Percentiles rank a stretch among this genome's conserved stretches.
These are phyloP conservation scores for Mixornis gularis DNA, from an alignment of 2,113 vertebrate species.

Conservation along the genomic window DNA sequence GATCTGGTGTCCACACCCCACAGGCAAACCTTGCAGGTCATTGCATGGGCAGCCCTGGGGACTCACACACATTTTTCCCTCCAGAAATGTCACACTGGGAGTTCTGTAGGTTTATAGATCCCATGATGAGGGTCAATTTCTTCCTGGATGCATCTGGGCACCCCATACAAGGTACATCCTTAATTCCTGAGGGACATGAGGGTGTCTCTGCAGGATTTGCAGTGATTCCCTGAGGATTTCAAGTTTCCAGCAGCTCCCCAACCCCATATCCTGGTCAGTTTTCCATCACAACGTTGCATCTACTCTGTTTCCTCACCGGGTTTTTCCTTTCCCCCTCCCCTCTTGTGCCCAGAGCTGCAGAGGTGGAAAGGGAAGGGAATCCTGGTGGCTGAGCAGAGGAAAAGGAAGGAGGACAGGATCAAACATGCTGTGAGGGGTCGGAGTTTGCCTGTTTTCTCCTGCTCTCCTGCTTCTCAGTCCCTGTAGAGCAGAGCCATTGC, in stretches of 20 bases:
- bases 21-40: background rate
- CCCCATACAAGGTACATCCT: background rate
- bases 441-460: background rate
- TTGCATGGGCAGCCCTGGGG: background rate
- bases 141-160: background rate
- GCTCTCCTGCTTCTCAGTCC: background rate
- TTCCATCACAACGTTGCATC: background rate
- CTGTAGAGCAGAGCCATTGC: background rate
- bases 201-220: background rate
- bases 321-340: background rate
- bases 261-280: background rate
- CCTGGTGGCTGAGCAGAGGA: fast-evolving
- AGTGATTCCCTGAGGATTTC: background rate
- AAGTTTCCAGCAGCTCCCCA: background rate
- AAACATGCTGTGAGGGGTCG: background rate
- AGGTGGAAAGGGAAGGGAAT: background rate
- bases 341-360: background rate
- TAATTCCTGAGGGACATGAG: background rate
- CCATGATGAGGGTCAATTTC: background rate
- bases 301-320: background rate
- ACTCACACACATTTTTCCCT: background rate
- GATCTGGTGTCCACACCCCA: fast-evolving
- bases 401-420: background rate
- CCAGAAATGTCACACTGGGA: background rate
- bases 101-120: background rate